These are phyloP conservation scores for Copidosoma aretas DNA, from an alignment of 2,888 invertebrate genomes.

Conservation along the genomic window DNA sequence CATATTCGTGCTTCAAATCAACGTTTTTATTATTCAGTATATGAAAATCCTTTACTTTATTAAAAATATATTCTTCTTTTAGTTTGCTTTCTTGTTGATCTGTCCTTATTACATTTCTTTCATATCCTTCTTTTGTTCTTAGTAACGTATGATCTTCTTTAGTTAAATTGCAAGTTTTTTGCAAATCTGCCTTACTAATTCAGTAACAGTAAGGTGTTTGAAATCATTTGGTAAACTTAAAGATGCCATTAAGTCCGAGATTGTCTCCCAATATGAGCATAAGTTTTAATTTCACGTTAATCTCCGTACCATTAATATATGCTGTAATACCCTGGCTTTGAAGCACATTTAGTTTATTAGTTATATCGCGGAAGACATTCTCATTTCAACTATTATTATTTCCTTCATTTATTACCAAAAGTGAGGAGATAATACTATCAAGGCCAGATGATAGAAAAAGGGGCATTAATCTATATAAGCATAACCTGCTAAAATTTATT, in stretches of 20 bases:
- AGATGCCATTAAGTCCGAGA: slow-evolving; percentile 7
- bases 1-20: slow-evolving; percentile 7
- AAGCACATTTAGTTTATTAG: slow-evolving; percentile 28
- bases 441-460: slow-evolving; percentile 24
- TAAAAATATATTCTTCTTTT: slow-evolving; percentile 6
- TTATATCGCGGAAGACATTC: slow-evolving; percentile 16
- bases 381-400: slow-evolving; percentile 28
- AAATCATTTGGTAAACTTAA: slow-evolving; percentile 18
- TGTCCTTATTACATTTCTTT: background rate
- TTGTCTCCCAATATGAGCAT: slow-evolving; percentile 12
- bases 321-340: slow-evolving; percentile 17
- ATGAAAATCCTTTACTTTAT: background rate
- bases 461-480: slow-evolving; percentile 21
- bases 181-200: slow-evolving; percentile 1
- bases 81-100: background rate
- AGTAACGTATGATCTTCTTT: background rate
- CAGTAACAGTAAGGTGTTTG: background rate
- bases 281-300: slow-evolving; percentile 25
- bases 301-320: slow-evolving; percentile 4
- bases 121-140: slow-evolving; percentile 1
- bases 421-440: background rate
- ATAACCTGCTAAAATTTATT: slow-evolving; percentile 7
- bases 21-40: slow-evolving; percentile 2
- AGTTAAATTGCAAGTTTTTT: background rate
- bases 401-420: slow-evolving; percentile 1